Conservation (phyloP, 92 coral and sea anemone genomes). For the Porites cylindrica region DNA sequence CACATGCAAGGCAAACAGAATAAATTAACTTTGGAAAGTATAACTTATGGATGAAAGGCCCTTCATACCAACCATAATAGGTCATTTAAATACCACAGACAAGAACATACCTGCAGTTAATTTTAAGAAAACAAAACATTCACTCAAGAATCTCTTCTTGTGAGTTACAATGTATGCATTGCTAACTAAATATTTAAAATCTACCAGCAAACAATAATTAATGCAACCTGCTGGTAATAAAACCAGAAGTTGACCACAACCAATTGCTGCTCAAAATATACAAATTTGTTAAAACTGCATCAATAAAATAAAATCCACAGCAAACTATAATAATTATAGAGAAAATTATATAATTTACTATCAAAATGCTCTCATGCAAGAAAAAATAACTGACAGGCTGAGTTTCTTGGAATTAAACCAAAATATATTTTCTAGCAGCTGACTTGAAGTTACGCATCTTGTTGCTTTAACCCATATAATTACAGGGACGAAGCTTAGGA, state of each 20-base stretch:
- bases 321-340: no score
- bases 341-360: no score
- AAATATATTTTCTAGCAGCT: background rate
- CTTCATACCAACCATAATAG: background rate
- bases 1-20: no score
- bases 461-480: background rate
- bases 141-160: conserved; percentile 9
- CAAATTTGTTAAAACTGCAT: no score
- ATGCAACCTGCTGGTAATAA: conserved; percentile 29
- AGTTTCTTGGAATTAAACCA: no score
- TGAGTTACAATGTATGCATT: background rate
- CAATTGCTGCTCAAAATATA: background rate
- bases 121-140: conserved; percentile 1
- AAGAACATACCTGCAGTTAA: background rate
- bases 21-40: background rate
- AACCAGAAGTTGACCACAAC: conserved; percentile 23
- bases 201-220: background rate
- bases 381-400: no score
- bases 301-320: no score
- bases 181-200: conserved; percentile 39
- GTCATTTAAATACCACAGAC: background rate
- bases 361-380: no score
- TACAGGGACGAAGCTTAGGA: background rate
- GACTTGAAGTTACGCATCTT: background rate
- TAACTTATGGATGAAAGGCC: background rate